Percentiles rank a stretch among this genome's conserved stretches.
Evolutionary conservation across 1,140 invertebrate genomes (phyloP).

Genomic region (Plodia interpunctella): DNA sequence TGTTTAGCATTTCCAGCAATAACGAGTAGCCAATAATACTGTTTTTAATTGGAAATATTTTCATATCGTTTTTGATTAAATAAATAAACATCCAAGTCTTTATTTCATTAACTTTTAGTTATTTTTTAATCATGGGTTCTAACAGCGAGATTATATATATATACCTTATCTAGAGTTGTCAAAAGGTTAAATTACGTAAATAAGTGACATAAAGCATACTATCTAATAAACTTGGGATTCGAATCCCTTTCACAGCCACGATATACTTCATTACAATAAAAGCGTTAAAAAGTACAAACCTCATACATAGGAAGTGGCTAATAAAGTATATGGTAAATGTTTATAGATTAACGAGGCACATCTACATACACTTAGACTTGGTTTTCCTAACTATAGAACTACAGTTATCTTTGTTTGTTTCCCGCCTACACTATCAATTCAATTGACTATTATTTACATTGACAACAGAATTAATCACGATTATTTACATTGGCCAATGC

Average conservation of each 20-base stretch:
- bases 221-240: constrained; percentile 56
- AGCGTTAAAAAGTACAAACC: constrained; percentile 65
- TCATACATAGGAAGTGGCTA: constrained; percentile 46
- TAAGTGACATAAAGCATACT: constrained; percentile 69
- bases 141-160: constrained; percentile 7
- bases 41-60: constrained; percentile 26
- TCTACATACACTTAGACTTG: constrained; percentile 34
- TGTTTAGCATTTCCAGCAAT: constrained; percentile 16
- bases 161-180: constrained; percentile 11
- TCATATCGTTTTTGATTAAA: constrained; percentile 21
- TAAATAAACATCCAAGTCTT: constrained; percentile 18
- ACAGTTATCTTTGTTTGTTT: too few relatives aligned
- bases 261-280: constrained; percentile 80
- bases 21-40: constrained; percentile 23
- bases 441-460: constrained; percentile 61
- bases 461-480: constrained; percentile 28
- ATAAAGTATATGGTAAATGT: constrained; percentile 34
- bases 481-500: constrained; percentile 25
- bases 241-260: constrained; percentile 69
- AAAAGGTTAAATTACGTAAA: constrained; percentile 41
- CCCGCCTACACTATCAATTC: constrained; percentile 34
- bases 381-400: too few relatives aligned
- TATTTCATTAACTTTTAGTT: constrained; percentile 15
- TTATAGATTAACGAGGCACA: constrained; percentile 22
- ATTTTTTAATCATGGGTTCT: neutral